Percentiles rank a stretch among this genome's conserved stretches.
Conservation (phyloP, 2,888 invertebrate species). For the Leptarthrus brevirostris region DNA sequence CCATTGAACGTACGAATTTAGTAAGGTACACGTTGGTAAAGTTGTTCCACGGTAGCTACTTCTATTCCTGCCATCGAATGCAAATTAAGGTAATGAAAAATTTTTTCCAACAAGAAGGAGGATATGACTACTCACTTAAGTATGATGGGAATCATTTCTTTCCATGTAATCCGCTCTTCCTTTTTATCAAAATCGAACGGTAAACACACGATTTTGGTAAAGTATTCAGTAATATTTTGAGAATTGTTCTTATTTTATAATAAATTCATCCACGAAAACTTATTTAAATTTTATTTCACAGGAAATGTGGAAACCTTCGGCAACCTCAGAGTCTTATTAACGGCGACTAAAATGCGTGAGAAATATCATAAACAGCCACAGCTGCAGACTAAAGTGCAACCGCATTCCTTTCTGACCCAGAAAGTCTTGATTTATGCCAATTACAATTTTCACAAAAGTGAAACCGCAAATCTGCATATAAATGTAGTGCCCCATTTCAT, state of each 20-base stretch:
- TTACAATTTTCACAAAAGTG: not conserved
- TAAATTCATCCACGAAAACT: too few relatives aligned
- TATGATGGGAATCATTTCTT: too few relatives aligned
- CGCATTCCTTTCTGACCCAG: not conserved
- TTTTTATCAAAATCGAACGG: too few relatives aligned
- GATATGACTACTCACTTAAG: slow-evolving; percentile 19
- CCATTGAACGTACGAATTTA: slow-evolving; percentile 28
- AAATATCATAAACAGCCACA: not conserved
- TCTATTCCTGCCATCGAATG: slow-evolving; percentile 24
- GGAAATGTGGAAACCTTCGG: too few relatives aligned
- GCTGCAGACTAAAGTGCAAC: not conserved
- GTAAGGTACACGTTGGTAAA: not conserved
- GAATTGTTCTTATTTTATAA: too few relatives aligned
- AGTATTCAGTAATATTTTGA: too few relatives aligned
- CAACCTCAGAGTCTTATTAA: too few relatives aligned
- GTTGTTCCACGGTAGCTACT: slow-evolving; percentile 28
- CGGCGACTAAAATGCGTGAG: not conserved
- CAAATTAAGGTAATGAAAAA: slow-evolving; percentile 24
- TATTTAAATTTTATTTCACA: too few relatives aligned
- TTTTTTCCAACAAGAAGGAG: slow-evolving; percentile 13
- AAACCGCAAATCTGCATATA: slow-evolving; percentile 38
- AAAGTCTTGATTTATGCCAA: slow-evolving; percentile 8
- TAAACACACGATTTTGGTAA: too few relatives aligned
- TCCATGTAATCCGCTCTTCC: too few relatives aligned
- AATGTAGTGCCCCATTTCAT: slow-evolving; percentile 35